Evolutionary conservation across 2,888 invertebrate genomes (phyloP).

Genomic region (Sphinx pinastri): DNA sequence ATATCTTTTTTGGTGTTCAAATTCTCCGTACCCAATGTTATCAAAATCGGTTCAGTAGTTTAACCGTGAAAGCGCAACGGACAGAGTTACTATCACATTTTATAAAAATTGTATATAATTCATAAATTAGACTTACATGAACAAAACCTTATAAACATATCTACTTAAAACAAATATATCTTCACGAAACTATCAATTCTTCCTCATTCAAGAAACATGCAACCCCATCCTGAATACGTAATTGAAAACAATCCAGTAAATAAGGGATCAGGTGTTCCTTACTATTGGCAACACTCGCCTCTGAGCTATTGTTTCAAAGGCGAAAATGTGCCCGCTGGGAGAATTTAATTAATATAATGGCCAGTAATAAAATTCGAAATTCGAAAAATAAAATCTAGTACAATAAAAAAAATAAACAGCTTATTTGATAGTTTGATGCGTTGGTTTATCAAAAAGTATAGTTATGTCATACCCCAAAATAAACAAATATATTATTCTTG

Average conservation of each 20-base stretch:
- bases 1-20: no score
- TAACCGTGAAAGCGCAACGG: no score
- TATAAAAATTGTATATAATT: no score
- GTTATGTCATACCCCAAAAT: no score
- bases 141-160: neutral
- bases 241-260: slow-evolving; percentile 49
- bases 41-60: no score
- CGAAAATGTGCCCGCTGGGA: neutral
- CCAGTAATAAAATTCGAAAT: neutral
- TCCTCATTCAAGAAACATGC: slow-evolving; percentile 8
- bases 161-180: neutral
- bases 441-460: no score
- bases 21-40: no score
- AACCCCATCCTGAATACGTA: slow-evolving; percentile 61
- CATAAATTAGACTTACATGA: no score
- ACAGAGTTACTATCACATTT: no score
- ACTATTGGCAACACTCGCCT: neutral
- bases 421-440: neutral
- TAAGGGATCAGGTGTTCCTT: slow-evolving; percentile 60
- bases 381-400: neutral
- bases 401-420: neutral
- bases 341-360: neutral
- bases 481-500: no score
- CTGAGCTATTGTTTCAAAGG: neutral
- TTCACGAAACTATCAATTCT: neutral